phyloP scores from a whole-genome alignment of 2,797 vertebrate genomes.

The Odontamblyopus rebecca region DNA sequence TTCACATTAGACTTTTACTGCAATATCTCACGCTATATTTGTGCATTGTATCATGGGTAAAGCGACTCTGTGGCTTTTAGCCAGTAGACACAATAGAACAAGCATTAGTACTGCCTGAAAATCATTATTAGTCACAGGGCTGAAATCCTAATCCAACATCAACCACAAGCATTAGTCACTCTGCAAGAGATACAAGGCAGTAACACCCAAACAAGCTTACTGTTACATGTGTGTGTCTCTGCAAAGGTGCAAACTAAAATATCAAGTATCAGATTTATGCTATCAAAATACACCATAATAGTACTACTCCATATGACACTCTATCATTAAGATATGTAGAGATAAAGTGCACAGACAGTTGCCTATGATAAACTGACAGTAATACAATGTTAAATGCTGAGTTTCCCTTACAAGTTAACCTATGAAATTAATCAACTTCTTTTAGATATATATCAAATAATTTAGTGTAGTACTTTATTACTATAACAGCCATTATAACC shows the following conservation, averaged over 20 bases:
- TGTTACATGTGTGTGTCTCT: constrained; percentile 52
- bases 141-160: constrained; percentile 23
- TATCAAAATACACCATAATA: constrained; percentile 52
- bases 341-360: neutral
- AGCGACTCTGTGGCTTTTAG: constrained; percentile 7
- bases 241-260: constrained; percentile 35
- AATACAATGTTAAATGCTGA: neutral
- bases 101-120: constrained; percentile 33
- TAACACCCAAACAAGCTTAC: constrained; percentile 42
- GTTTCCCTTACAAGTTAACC: neutral
- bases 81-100: constrained; percentile 34
- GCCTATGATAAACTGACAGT: neutral
- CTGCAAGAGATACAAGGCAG: constrained; percentile 25
- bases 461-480: too few species aligned
- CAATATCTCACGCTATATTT: constrained; percentile 27
- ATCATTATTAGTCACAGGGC: constrained; percentile 49
- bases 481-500: too few species aligned
- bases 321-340: constrained; percentile 23
- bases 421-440: neutral
- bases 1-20: neutral
- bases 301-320: constrained; percentile 22
- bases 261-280: constrained; percentile 48
- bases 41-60: constrained; percentile 19
- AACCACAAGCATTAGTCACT: constrained; percentile 51
- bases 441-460: too few species aligned